These are phyloP conservation scores for Rhagonycha fulva DNA, from an alignment of 2,888 invertebrate genomes.

Conservation along the genomic window DNA sequence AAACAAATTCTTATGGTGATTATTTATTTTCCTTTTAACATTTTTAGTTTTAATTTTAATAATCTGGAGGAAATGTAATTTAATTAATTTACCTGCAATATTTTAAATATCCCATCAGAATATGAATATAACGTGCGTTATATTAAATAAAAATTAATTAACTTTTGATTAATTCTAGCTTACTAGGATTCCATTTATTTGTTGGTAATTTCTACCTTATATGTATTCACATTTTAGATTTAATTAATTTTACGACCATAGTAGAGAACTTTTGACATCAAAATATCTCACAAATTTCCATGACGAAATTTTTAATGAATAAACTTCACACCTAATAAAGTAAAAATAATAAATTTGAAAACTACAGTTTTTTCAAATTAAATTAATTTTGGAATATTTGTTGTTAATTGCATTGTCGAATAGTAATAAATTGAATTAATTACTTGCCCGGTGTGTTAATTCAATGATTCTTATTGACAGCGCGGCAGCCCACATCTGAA, in stretches of 20 bases:
- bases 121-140: too few relatives aligned
- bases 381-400: not conserved
- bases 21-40: not conserved
- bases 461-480: constrained; percentile 13
- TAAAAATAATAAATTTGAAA: not conserved
- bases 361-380: not conserved
- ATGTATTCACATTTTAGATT: not conserved
- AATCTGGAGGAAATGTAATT: not conserved
- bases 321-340: not conserved
- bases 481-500: constrained; percentile 16
- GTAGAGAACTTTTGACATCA: not conserved
- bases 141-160: not conserved
- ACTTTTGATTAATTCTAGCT: not conserved
- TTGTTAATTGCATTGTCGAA: not conserved
- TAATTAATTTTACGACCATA: not conserved
- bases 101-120: not conserved
- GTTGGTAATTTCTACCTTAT: not conserved
- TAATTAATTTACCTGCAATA: not conserved
- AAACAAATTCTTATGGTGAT: not conserved
- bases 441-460: not conserved
- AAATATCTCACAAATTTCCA: not conserved
- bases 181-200: not conserved
- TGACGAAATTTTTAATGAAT: not conserved
- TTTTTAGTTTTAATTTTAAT: not conserved
- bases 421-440: not conserved